Evolutionary conservation across 2,113 vertebrate genomes (phyloP).

Genomic region (Elgaria multicarinata): DNA sequence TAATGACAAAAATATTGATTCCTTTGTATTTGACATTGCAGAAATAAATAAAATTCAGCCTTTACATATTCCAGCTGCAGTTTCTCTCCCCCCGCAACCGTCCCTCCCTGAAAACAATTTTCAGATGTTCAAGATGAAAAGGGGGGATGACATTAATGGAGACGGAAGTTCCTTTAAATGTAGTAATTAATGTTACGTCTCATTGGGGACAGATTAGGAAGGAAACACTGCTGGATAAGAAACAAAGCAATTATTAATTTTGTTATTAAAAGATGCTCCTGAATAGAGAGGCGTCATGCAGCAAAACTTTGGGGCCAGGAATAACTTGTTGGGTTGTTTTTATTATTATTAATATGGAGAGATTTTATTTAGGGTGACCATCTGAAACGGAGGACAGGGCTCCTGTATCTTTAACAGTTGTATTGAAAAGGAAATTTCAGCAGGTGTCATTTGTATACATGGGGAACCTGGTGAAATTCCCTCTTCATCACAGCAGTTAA

Average conservation of each 20-base stretch:
- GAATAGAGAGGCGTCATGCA: constrained; percentile 40
- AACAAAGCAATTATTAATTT: constrained; percentile 71
- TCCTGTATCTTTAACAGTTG: too few species aligned
- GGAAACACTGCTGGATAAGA: constrained; percentile 67
- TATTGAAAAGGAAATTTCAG: too few species aligned
- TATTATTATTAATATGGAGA: neutral
- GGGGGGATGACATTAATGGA: constrained; percentile 74
- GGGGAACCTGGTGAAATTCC: too few species aligned
- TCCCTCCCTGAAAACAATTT: constrained; percentile 67
- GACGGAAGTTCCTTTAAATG: constrained; percentile 79
- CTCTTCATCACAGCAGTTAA: too few species aligned
- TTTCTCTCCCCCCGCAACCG: neutral
- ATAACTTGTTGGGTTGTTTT: neutral
- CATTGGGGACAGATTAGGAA: constrained; percentile 76
- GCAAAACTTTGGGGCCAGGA: constrained; percentile 51
- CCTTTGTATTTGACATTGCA: constrained; percentile 61
- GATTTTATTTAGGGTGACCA: too few species aligned
- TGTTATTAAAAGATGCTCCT: constrained; percentile 72
- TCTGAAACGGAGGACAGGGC: too few species aligned
- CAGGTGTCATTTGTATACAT: too few species aligned
- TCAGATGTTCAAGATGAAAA: constrained; percentile 62
- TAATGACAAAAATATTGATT: constrained; percentile 75
- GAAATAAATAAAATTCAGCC: constrained; percentile 58
- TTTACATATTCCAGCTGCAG: constrained; percentile 35
- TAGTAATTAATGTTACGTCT: constrained; percentile 83